Evolutionary conservation across 2,113 vertebrate species (phyloP), one percentile per base, ranked within the genome.

Genomic region (rat (Rattus norvegicus)): DNA sequence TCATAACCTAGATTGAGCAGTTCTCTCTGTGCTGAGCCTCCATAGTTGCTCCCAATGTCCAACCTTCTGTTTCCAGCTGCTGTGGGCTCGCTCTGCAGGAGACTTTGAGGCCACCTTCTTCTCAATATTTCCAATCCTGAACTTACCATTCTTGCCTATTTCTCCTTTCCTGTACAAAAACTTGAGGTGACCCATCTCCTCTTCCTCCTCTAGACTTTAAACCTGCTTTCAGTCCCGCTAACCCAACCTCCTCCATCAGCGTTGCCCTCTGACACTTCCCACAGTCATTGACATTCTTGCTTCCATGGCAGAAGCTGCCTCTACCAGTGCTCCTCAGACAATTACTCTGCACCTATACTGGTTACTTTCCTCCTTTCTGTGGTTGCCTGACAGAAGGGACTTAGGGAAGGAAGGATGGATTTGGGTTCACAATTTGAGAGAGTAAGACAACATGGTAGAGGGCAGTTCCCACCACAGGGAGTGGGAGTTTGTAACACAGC

Each of bases 181-280:
- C 12, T 14, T n/a, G 28, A 65, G 33, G 36, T 14, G 69, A 26
- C 17, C 16, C 59, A 22, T 81, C 61, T 43, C 30, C 9, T 67
- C 36, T 59, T 49, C 49, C 24, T 75, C 49, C 88, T 30, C 49
- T 72, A 69, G 33, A 73, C 12, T 8, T 24, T 17, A 87, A 90
- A 16, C 47, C 81, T 49, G 43, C 49, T 49, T 77, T 73, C 49
- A 30, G 76, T 30, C 65, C 91, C 54, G 22, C 52, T 52, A 26
- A 11, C 5, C 52, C n/a, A 0, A 19, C 54, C 36, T 59, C 63
- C 89, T 81, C 4, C 1, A 30, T 10, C 3, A 0, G 0, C 0
- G 12, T 3, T 1, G 22, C 7, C 69, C 30, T 30, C 39, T 56
- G 17, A 61, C 47, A 19, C 2, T 26, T n/a, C 63, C 81, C 7